Evolutionary conservation across 2,797 vertebrate genomes (phyloP).

Genomic region (Nothura maculosa): DNA sequence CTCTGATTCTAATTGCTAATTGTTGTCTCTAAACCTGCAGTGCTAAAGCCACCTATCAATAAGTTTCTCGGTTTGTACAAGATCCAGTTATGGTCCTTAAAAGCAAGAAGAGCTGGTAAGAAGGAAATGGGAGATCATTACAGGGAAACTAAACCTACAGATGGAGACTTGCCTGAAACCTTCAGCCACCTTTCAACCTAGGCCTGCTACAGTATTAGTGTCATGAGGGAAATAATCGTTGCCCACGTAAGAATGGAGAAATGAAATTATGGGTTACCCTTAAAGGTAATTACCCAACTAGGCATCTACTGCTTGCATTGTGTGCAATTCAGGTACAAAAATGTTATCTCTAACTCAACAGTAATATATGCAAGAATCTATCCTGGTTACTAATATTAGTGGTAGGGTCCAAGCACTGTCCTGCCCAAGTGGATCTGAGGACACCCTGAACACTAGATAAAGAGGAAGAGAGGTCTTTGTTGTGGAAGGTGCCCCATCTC

Average conservation of each 20-base stretch:
- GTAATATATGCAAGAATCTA: background rate
- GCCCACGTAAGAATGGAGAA: background rate
- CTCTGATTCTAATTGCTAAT: background rate
- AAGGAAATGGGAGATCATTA: background rate
- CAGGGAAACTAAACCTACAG: background rate
- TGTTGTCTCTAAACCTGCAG: background rate
- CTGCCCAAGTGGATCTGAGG: background rate
- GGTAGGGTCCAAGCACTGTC: background rate
- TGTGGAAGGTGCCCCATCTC: background rate
- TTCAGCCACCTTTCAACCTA: background rate
- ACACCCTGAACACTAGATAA: background rate
- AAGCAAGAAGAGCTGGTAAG: background rate
- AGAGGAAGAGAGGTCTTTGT: background rate
- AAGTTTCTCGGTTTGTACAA: background rate
- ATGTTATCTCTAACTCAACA: background rate
- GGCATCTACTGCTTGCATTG: background rate
- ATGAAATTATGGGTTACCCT: background rate
- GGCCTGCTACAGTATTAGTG: accelerated
- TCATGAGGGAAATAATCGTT: background rate
- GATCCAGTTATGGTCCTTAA: background rate
- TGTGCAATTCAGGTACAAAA: background rate
- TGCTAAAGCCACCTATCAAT: background rate
- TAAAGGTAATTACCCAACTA: background rate
- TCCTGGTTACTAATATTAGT: background rate
- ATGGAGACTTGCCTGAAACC: background rate